Base-by-base conservation (phyloP, 92 coral and sea anemone genomes). In the Muricea muricata region DNA sequence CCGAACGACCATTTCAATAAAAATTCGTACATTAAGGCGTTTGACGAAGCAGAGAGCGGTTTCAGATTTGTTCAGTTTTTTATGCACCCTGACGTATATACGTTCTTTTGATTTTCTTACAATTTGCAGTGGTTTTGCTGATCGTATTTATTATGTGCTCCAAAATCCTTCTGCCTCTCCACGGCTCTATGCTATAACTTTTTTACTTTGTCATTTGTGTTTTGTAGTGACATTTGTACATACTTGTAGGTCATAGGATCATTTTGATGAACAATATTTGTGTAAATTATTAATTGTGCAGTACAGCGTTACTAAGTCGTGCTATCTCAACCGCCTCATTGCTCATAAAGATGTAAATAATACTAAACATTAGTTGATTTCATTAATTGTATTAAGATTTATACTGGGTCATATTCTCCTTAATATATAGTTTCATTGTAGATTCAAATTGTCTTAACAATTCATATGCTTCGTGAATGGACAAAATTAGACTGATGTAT, bases 311-410 rank as follows among this genome's bases (percentile, higher is more conserved):
- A 18, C 30, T 4, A 18, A 9, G 20, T 37, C 9, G 42, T 37
- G 70, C 11, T 6, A 60, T 60, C 14, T 63, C 13, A 11, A 26
- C 70, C n/a, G 15, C 15, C 18, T 63, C 70, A 25, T 63, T 63
- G 70, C 17, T 63, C 37, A 15, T 28, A 26, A 32, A 28, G 70
- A 28, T 63, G 70, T 63, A 63, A 63, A 63, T 63, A 52, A 18
- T 52, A 52, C 60, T 18, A 52, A 52, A 52, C 60, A 26, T 63
- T 26, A 8, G 37, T 13, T 63, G 70, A 63, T 30, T 63, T 63
- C 70, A 63, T 12, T 15, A 63, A 63, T 63, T 63, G 34, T 29
- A 63, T 63, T 63, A 63, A 63, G 37, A 63, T 60, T 60, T 60
- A 32, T 58, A 21, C 10, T 60, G 68, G 42, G 9, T 37, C 42